Evolutionary conservation across 2,888 invertebrate genomes (phyloP).

Genomic region (Lottia gigantea): DNA sequence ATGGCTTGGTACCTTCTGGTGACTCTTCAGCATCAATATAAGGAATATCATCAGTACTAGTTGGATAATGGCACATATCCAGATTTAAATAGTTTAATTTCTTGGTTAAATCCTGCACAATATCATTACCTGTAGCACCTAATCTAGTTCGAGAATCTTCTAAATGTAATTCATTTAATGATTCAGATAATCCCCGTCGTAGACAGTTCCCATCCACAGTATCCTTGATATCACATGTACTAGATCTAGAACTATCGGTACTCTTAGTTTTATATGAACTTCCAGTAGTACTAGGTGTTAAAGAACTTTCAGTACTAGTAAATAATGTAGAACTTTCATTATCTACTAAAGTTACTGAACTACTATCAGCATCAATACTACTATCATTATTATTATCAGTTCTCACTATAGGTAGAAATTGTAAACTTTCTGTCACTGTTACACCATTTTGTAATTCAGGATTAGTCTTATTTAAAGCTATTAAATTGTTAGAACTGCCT

Average conservation of each 20-base stretch:
- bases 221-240: constrained; percentile 4
- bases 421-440: not conserved
- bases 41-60: not conserved
- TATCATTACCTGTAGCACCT: not conserved
- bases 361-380: not conserved
- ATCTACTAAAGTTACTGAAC: not conserved
- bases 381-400: not conserved
- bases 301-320: constrained; percentile 1
- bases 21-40: not conserved
- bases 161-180: not conserved
- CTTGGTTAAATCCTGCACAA: not conserved
- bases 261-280: not conserved
- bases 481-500: not conserved
- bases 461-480: not conserved
- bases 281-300: not conserved
- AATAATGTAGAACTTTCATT: not conserved
- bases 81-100: constrained; percentile 6
- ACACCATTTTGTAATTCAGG: not conserved
- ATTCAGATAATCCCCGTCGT: not conserved
- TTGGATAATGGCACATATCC: not conserved
- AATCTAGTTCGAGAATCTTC: not conserved
- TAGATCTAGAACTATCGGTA: not conserved
- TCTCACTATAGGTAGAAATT: not conserved
- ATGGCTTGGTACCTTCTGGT: not conserved
- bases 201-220: not conserved